A percentile compares a stretch with the other conserved stretches of the same genome.
These are phyloP conservation scores for Catotricha subobsoleta DNA, from an alignment of 2,888 invertebrate genomes.

Conservation along the genomic window DNA sequence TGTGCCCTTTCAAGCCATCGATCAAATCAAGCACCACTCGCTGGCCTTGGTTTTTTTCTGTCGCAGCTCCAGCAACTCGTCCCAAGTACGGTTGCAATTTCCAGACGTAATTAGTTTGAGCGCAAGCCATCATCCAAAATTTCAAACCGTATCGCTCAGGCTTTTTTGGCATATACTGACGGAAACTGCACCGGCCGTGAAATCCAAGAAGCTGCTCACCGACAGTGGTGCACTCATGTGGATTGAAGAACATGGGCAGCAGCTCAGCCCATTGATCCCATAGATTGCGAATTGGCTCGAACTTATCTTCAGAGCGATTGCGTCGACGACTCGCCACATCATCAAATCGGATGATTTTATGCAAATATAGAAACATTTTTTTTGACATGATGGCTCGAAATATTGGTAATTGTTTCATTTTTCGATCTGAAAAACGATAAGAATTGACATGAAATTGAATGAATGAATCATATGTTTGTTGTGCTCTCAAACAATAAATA, in stretches of 20 bases:
- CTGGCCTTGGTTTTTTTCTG: constrained; percentile 8
- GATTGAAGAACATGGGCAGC: neutral
- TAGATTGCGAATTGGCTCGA: constrained; percentile 8
- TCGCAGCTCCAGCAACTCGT: constrained; percentile 3
- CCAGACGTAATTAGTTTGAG: constrained; percentile 8
- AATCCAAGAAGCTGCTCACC: neutral
- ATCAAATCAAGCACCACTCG: constrained; percentile 5
- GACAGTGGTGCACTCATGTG: neutral
- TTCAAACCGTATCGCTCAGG: constrained; percentile 10
- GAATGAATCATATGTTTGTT: neutral
- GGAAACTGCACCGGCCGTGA: neutral
- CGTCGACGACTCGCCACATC: neutral
- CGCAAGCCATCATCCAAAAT: constrained; percentile 8
- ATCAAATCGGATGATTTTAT: neutral
- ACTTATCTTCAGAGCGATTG: constrained; percentile 5
- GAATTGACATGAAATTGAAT: no score
- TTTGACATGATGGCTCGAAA: neutral
- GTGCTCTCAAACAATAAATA: neutral
- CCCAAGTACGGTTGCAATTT: constrained; percentile 10
- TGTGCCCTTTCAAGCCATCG: neutral
- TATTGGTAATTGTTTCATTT: neutral
- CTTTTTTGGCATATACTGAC: constrained; percentile 5
- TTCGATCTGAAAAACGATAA: neutral
- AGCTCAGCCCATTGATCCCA: constrained; percentile 4
- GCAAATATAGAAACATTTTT: neutral